Evolutionary conservation across 2,888 invertebrate genomes (phyloP).

Genomic region (Mythimna vitellina): DNA sequence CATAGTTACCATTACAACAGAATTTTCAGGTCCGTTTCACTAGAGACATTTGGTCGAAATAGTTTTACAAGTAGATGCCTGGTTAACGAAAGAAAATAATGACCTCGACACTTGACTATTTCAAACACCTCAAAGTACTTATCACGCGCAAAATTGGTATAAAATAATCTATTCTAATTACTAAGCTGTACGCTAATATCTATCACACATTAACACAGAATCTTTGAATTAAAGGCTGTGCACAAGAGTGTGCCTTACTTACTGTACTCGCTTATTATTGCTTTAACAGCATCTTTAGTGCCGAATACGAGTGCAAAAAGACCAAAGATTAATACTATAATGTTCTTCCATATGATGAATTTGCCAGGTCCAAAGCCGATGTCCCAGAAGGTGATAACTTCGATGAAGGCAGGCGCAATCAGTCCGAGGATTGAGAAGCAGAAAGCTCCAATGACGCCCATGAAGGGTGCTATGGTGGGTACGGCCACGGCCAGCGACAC

Average conservation of each 20-base stretch:
- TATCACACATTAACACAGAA: slow-evolving; percentile 67
- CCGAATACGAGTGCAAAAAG: slow-evolving; percentile 96
- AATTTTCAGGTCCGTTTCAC: slow-evolving; percentile 45
- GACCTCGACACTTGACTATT: slow-evolving; percentile 41
- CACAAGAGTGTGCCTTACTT: slow-evolving; percentile 30
- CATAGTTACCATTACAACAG: slow-evolving; percentile 52
- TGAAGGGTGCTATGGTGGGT: slow-evolving; percentile 96
- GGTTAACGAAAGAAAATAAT: slow-evolving; percentile 27
- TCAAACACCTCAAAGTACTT: slow-evolving; percentile 35
- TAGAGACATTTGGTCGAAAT: slow-evolving; percentile 39
- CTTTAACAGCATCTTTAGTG: slow-evolving; percentile 81
- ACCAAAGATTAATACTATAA: slow-evolving; percentile 94
- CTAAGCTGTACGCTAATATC: slow-evolving; percentile 59
- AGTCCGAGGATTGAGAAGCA: slow-evolving; percentile 98
- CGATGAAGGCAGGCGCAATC: slow-evolving; percentile 96
- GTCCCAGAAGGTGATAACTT: slow-evolving; percentile 96
- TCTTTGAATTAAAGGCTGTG: slow-evolving; percentile 50
- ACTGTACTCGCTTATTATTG: slow-evolving; percentile 72
- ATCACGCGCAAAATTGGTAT: slow-evolving; percentile 59
- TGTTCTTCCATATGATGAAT: slow-evolving; percentile 95
- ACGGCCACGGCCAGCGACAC: slow-evolving; percentile 96
- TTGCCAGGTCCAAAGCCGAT: slow-evolving; percentile 93
- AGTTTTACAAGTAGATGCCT: slow-evolving; percentile 26
- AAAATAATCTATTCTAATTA: slow-evolving; percentile 56
- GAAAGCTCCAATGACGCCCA: slow-evolving; percentile 97